Conservation (phyloP, 2,113 vertebrate genomes). For the cattle (Bos taurus) region DNA sequence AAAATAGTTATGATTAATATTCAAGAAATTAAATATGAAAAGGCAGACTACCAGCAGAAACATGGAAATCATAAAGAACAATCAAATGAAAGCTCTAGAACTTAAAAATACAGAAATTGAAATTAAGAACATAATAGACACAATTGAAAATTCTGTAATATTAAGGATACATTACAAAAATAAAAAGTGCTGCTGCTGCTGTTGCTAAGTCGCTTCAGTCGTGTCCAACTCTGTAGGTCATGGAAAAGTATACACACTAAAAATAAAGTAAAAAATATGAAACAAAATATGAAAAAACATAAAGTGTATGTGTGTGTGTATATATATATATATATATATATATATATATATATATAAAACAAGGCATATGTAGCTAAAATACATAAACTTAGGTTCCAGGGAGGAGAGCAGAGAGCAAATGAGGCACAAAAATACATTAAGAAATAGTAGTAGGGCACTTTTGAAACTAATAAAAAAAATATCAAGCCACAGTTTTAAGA, state of each 20-base stretch:
- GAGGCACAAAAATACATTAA: not conserved
- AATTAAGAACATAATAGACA: not conserved
- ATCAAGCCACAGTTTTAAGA: not conserved
- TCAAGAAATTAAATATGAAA: not conserved
- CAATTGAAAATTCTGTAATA: not conserved
- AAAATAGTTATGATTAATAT: not conserved
- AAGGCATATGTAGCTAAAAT: not conserved
- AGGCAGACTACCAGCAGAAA: not conserved
- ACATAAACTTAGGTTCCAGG: not conserved
- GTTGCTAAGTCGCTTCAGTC: not conserved
- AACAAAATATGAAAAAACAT: not conserved
- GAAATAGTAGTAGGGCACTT: not conserved
- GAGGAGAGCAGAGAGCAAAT: not conserved
- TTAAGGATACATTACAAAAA: not conserved
- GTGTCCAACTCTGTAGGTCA: fast-evolving
- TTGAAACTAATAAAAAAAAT: not conserved
- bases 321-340: too few relatives aligned
- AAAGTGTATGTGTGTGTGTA: not conserved
- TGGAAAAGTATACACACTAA: not conserved
- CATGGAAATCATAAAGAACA: not conserved
- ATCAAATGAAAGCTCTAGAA: not conserved
- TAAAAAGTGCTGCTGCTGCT: not conserved
- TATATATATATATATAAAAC: too few relatives aligned
- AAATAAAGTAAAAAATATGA: not conserved
- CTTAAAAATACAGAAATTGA: not conserved